phyloP scores from a whole-genome alignment of 2,888 invertebrate species.

The Volucella bombylans region DNA sequence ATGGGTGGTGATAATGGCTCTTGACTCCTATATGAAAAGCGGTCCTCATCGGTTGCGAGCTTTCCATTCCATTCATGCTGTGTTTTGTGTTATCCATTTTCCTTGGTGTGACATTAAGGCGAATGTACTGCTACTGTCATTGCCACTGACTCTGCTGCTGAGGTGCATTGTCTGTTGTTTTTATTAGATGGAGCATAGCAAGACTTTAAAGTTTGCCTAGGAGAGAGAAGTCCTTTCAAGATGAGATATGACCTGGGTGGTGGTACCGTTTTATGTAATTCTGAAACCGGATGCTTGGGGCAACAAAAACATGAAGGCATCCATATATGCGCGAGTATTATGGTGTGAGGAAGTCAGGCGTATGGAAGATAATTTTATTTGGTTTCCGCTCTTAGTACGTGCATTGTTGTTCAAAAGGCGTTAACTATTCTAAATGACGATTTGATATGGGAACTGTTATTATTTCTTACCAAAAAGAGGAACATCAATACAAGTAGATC shows the following conservation, averaged over 20 bases:
- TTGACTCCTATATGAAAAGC: constrained; percentile 62
- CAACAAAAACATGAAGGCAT: neutral
- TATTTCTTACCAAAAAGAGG: neutral
- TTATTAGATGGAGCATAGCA: constrained; percentile 28
- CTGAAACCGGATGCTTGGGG: constrained; percentile 54
- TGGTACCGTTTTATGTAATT: constrained; percentile 59
- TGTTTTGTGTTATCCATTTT: constrained; percentile 2
- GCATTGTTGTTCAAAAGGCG: constrained; percentile 4
- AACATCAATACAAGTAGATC: too few species aligned
- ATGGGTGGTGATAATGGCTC: constrained; percentile 62
- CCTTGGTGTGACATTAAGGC: constrained; percentile 28
- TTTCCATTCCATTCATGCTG: constrained; percentile 33
- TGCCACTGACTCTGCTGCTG: constrained; percentile 37
- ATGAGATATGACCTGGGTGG: constrained; percentile 39
- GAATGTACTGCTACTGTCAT: constrained; percentile 37
- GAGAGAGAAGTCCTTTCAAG: constrained; percentile 37
- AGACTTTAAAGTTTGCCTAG: constrained; percentile 49
- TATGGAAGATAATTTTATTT: constrained; percentile 59
- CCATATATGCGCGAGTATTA: neutral
- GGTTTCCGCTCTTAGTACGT: constrained; percentile 36
- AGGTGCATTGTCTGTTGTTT: constrained; percentile 29
- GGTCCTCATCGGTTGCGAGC: constrained; percentile 38
- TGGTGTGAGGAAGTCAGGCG: constrained; percentile 42
- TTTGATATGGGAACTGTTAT: constrained; percentile 1
- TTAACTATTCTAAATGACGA: neutral